Conservation (phyloP, 2,888 invertebrate species). For the Trachelus troglodyta region DNA sequence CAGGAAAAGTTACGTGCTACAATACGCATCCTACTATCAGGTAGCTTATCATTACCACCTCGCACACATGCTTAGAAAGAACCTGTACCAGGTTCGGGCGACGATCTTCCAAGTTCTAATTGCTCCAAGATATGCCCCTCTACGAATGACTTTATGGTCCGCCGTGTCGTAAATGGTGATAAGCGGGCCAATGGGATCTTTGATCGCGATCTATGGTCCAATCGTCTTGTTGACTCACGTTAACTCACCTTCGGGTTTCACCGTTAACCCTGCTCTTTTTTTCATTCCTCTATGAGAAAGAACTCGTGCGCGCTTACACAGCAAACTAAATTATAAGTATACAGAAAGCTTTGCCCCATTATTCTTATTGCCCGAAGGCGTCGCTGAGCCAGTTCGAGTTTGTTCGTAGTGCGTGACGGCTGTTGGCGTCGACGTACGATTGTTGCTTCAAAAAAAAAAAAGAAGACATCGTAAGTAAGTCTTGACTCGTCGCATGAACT, state of each 20-base stretch:
- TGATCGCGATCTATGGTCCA: not conserved
- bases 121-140: conserved; percentile 42
- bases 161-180: not conserved
- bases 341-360: not conserved
- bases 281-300: not conserved
- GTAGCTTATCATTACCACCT: not conserved
- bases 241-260: conserved; percentile 11
- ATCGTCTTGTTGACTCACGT: conserved; percentile 18
- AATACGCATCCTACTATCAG: not conserved
- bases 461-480: not conserved
- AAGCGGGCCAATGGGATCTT: not conserved
- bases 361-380: not conserved
- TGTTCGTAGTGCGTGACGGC: not conserved
- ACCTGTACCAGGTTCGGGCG: not conserved
- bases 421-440: not conserved
- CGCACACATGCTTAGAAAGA: not conserved
- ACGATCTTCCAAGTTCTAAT: conserved; percentile 24
- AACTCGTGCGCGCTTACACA: not conserved
- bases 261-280: not conserved
- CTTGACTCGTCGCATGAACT: not conserved
- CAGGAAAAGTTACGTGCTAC: not conserved
- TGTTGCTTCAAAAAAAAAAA: not conserved
- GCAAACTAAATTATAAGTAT: not conserved
- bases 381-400: not conserved
- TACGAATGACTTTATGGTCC: conserved; percentile 13